These are phyloP conservation scores for Pterobdella sp. DNA, from an alignment of 2,888 invertebrate species.

Conservation along the genomic window DNA sequence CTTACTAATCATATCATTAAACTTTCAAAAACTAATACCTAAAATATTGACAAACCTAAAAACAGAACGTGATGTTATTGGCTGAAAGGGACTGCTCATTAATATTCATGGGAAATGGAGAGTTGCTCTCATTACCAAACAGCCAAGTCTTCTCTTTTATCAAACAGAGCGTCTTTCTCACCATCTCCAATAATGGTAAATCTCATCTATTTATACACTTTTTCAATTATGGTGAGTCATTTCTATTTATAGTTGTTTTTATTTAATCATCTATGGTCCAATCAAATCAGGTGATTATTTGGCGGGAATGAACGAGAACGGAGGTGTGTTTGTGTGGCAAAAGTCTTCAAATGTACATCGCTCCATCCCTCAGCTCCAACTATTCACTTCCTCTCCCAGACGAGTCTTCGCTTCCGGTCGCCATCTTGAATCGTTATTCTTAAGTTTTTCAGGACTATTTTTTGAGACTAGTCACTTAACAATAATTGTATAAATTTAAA, in stretches of 20 bases:
- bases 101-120: slow-evolving; percentile 19
- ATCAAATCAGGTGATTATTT: slow-evolving; percentile 9
- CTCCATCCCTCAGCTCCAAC: background rate
- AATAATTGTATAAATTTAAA: background rate
- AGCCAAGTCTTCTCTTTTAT: background rate
- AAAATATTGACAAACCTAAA: background rate
- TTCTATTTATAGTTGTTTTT: background rate
- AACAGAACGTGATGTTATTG: slow-evolving; percentile 24
- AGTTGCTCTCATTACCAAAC: background rate
- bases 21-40: too few relatives aligned
- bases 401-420: slow-evolving; percentile 13
- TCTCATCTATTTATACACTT: background rate
- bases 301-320: slow-evolving; percentile 17
- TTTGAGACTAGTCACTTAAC: background rate
- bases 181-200: slow-evolving; percentile 15
- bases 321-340: slow-evolving; percentile 23
- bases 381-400: slow-evolving; percentile 5
- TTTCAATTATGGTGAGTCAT: background rate
- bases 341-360: slow-evolving; percentile 2
- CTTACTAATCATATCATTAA: background rate
- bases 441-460: background rate
- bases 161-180: slow-evolving; percentile 4
- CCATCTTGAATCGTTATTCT: background rate
- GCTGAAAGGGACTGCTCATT: slow-evolving; percentile 2
- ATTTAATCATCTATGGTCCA: background rate